phyloP scores from a whole-genome alignment of 2,888 invertebrate genomes.

The Blastobasis adustella region DNA sequence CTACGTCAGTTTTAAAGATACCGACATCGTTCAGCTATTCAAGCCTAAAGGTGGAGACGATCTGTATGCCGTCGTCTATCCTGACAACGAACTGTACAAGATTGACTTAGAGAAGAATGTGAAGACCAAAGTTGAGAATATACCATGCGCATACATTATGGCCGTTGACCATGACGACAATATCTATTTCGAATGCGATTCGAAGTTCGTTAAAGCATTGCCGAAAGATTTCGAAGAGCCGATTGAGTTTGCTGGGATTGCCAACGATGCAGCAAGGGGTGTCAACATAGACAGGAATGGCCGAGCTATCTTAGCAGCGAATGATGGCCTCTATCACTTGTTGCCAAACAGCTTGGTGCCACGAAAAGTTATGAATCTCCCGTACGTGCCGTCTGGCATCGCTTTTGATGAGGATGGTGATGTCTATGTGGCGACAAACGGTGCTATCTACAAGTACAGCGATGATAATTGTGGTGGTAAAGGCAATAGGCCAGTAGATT shows the following conservation, averaged over 20 bases:
- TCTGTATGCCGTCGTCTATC: conserved; percentile 50
- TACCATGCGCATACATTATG: conserved; percentile 58
- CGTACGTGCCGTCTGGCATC: conserved; percentile 52
- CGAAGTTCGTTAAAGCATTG: conserved; percentile 59
- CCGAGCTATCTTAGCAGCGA: conserved; percentile 48
- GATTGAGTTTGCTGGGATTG: conserved; percentile 56
- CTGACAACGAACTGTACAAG: conserved; percentile 51
- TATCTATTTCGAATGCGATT: conserved; percentile 61
- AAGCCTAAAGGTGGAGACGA: conserved; percentile 42
- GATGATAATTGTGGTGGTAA: neutral
- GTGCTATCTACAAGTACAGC: conserved; percentile 52
- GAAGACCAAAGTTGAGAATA: conserved; percentile 41
- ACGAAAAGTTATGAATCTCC: conserved; percentile 54
- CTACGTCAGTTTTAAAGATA: conserved; percentile 48
- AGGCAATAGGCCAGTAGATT: no score
- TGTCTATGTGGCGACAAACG: conserved; percentile 48
- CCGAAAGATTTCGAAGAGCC: conserved; percentile 58
- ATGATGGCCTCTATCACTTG: conserved; percentile 57
- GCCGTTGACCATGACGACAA: conserved; percentile 55
- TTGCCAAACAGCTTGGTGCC: conserved; percentile 52
- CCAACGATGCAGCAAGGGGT: conserved; percentile 55
- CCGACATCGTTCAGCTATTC: conserved; percentile 59
- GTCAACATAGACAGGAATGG: conserved; percentile 36
- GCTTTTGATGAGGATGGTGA: conserved; percentile 33
- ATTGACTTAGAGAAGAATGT: conserved; percentile 47